Conservation (phyloP, 2,888 invertebrate species). For the Aromia moschata region DNA sequence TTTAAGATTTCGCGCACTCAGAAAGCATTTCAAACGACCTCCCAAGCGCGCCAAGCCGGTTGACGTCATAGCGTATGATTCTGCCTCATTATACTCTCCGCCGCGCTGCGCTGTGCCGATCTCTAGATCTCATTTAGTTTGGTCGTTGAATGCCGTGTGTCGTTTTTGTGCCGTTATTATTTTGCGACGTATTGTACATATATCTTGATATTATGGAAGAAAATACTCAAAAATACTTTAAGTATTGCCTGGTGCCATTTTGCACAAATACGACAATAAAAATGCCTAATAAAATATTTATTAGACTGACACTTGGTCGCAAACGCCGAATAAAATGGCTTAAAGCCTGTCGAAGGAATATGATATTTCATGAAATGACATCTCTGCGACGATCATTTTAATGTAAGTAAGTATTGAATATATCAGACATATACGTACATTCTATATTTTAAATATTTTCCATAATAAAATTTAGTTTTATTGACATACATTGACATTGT, state of each 20-base stretch:
- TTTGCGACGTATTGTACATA: not conserved
- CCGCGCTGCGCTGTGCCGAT: not conserved
- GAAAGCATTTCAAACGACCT: too few relatives aligned
- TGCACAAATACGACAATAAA: slow-evolving; percentile 7
- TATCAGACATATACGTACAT: not conserved
- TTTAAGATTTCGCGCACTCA: too few relatives aligned
- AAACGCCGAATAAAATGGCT: slow-evolving; percentile 21
- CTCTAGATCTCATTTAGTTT: slow-evolving; percentile 3
- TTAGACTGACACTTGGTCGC: slow-evolving; percentile 20
- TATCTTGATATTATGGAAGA: slow-evolving; percentile 1
- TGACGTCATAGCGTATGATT: not conserved
- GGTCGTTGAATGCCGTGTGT: not conserved
- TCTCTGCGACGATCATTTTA: slow-evolving; percentile 8
- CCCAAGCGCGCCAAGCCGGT: not conserved
- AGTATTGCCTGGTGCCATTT: not conserved
- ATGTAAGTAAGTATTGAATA: not conserved
- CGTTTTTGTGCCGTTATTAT: not conserved
- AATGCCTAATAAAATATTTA: slow-evolving; percentile 13
- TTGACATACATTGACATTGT: not conserved
- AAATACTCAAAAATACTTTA: slow-evolving; percentile 1
- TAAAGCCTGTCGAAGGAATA: slow-evolving; percentile 17
- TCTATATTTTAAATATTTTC: not conserved
- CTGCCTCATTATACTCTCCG: not conserved
- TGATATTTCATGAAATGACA: too few relatives aligned
- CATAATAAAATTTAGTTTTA: not conserved